Evolutionary conservation across 2,888 invertebrate genomes (phyloP).

Genomic region (Sesia bembeciformis): DNA sequence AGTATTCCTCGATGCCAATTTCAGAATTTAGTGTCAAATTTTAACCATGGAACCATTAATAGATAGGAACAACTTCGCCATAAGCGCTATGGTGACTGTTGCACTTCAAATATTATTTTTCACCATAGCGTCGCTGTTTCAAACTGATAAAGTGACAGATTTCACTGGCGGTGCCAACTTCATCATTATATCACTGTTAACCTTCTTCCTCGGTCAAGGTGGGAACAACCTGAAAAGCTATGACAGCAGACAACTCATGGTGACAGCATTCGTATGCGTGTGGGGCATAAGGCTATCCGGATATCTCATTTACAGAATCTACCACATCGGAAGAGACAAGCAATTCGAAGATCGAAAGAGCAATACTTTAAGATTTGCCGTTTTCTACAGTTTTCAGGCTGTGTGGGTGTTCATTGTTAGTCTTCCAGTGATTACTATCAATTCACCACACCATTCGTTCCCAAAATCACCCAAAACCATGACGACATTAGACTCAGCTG

Average conservation of each 20-base stretch:
- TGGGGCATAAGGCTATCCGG: constrained; percentile 92
- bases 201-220: constrained; percentile 89
- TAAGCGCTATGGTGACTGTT: constrained; percentile 89
- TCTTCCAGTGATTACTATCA: constrained; percentile 92
- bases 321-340: constrained; percentile 92
- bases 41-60: constrained; percentile 80
- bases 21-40: constrained; percentile 39
- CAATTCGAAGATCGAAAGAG: constrained; percentile 92
- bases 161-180: constrained; percentile 96
- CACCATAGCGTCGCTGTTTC: constrained; percentile 87
- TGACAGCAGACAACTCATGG: constrained; percentile 92
- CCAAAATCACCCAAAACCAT: constrained; percentile 86
- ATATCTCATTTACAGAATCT: constrained; percentile 91
- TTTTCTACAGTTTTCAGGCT: constrained; percentile 94
- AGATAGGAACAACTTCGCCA: constrained; percentile 89
- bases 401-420: constrained; percentile 95
- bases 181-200: constrained; percentile 89
- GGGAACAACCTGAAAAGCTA: constrained; percentile 82
- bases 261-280: constrained; percentile 88
- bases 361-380: constrained; percentile 90
- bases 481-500: constrained; percentile 90
- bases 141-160: constrained; percentile 93
- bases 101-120: constrained; percentile 92
- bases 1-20: constrained; percentile 43
- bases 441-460: constrained; percentile 86